These are phyloP conservation scores for Patiria miniata DNA, from an alignment of 35 echinoderm and acorn worm species.

Conservation along the genomic window DNA sequence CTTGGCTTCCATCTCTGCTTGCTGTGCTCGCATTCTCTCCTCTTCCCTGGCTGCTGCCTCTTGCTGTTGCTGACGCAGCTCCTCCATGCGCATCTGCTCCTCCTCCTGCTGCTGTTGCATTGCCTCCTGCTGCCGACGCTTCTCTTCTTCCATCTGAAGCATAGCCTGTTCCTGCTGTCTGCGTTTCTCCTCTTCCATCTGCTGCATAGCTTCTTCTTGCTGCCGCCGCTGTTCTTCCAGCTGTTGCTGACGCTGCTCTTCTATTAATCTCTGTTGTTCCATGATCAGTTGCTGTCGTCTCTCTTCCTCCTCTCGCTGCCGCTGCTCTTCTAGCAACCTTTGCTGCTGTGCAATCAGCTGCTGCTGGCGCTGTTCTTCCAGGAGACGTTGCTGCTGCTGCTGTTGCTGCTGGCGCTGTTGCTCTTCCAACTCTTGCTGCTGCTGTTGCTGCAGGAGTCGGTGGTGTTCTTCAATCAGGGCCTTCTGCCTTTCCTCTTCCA, in stretches of 20 bases:
- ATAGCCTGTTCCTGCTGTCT: neutral
- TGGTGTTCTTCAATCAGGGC: constrained; percentile 18
- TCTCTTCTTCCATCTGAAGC: constrained; percentile 8
- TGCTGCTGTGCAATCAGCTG: constrained; percentile 9
- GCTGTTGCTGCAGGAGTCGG: constrained; percentile 11
- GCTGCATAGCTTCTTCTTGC: constrained; percentile 6
- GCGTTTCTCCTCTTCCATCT: constrained; percentile 7
- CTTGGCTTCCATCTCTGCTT: neutral
- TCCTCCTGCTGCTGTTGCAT: neutral
- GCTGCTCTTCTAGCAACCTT: neutral
- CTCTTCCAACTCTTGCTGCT: neutral
- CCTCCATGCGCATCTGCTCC: neutral
- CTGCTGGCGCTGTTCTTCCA: constrained; percentile 17
- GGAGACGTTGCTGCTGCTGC: neutral
- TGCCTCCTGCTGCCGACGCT: neutral
- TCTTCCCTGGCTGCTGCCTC: neutral
- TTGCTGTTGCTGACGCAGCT: neutral
- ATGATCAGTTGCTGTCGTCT: constrained; percentile 14
- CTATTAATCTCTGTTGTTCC: constrained; percentile 9
- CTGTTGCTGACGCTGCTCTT: neutral
- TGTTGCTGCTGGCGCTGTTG: neutral
- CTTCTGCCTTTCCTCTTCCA: constrained; percentile 24
- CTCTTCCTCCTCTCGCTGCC: constrained; percentile 25
- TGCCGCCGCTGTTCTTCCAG: neutral
- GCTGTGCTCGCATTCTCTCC: neutral